Evolutionary conservation across 2,797 vertebrate species (phyloP), one percentile per base, ranked within the genome.

Genomic region (Peromyscus eremicus): DNA sequence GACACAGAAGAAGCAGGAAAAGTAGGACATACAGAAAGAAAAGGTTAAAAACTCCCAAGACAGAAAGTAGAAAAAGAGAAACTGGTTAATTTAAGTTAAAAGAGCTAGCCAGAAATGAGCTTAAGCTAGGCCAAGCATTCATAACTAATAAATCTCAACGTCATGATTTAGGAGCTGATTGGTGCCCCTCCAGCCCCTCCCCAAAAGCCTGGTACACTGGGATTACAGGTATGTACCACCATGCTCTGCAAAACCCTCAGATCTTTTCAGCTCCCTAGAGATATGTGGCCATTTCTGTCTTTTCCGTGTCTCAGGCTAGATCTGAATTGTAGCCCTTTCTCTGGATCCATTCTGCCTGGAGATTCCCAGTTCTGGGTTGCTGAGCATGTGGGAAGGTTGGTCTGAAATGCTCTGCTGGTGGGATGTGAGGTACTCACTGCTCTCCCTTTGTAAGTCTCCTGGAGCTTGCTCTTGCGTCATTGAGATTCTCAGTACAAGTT

Each of bases 401-500:
- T 46, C 84, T 92, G 52, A 90, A 29, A 60, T 84, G 23, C 34
- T 90, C 37, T 66, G 32, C 19, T 46, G 8, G 43, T 37, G 11
- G 32, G 9, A 9, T 34, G 46, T 64, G 40, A 75, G 34, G 10
- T 25, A 52, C 32, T 34, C 80, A 66, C 66, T 60, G 25, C 9
- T 57, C 32, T 46, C 81, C 89, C 55, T 81, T 84, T 77, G 27
- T 37, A 10, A 16, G 34, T 62, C 37, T 5, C n/a, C 16, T 64
- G 34, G 5, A 40, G 66, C 66, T 87, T 70, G 5, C 77, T 75
- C 14, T 66, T 37, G 27, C 43, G 62, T 52, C 57, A 34, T 87
- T n/a, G 32, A 34, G 66, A 86, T 94, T 77, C 82, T 81, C 46
- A 89, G 91, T 37, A 86, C 70, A 83, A 29, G 23, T 11, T 81